These are phyloP conservation scores for Antheraea pernyi DNA, from an alignment of 1,140 invertebrate species.

Conservation along the genomic window DNA sequence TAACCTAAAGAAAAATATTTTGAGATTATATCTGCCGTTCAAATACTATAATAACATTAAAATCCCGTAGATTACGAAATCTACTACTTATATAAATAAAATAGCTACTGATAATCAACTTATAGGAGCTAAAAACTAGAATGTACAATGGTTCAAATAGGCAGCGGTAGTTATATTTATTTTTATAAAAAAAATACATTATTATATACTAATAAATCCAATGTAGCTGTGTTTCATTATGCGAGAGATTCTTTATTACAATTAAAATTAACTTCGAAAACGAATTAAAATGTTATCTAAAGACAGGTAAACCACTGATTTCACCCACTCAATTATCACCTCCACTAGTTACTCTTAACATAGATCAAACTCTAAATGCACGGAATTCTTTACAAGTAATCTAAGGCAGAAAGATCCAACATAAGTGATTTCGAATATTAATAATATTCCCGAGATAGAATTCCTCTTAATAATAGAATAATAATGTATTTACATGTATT, in stretches of 20 bases:
- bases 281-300: neutral
- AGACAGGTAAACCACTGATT: no score
- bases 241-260: neutral
- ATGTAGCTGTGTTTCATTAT: neutral
- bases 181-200: neutral
- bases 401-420: no score
- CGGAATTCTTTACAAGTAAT: no score
- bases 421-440: neutral
- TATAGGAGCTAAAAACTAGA: neutral
- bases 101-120: neutral
- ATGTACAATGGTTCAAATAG: neutral
- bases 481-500: neutral
- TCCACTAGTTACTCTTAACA: no score
- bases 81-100: neutral
- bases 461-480: neutral
- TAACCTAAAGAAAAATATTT: slow-evolving; percentile 27
- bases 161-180: neutral
- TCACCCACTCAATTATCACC: no score
- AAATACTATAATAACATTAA: neutral
- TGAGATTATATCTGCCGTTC: slow-evolving; percentile 43
- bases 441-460: neutral
- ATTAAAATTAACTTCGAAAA: neutral
- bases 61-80: neutral
- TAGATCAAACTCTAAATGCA: no score
- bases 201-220: neutral